A percentile compares a stretch with the other conserved stretches of the same genome.
These are phyloP conservation scores for Bombyx mori DNA, from an alignment of 1,140 invertebrate genomes.

Conservation along the genomic window DNA sequence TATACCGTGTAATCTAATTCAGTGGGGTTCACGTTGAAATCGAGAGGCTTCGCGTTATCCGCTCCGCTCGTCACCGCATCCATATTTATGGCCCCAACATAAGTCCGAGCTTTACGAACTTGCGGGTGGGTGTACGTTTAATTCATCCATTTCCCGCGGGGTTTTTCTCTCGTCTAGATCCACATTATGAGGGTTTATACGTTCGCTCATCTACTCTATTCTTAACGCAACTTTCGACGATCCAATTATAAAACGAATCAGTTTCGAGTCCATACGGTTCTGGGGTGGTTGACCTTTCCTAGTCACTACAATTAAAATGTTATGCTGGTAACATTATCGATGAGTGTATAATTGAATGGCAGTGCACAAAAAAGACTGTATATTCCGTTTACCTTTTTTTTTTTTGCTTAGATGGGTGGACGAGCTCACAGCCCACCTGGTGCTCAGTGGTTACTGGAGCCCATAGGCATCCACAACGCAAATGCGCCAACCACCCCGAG, in stretches of 20 bases:
- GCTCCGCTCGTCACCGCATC: conserved; percentile 11
- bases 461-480: no score
- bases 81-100: conserved; percentile 19
- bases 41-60: conserved; percentile 4
- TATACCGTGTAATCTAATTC: no score
- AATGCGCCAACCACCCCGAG: no score
- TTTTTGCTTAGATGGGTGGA: no score
- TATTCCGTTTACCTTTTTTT: no score
- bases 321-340: no score
- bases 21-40: no score
- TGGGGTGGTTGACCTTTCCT: background rate
- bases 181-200: conserved; percentile 21
- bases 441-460: no score
- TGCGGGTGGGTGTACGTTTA: conserved; percentile 21
- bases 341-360: no score
- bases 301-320: no score
- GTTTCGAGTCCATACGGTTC: conserved; percentile 6
- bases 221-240: conserved; percentile 12
- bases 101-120: conserved; percentile 23
- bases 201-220: conserved; percentile 12
- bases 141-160: conserved; percentile 24
- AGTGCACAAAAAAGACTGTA: no score
- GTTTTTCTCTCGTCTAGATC: conserved; percentile 19
- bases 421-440: no score
- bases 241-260: conserved; percentile 15